These are phyloP conservation scores for Ifrita kowaldi DNA, from an alignment of 2,113 vertebrate species.

Conservation along the genomic window DNA sequence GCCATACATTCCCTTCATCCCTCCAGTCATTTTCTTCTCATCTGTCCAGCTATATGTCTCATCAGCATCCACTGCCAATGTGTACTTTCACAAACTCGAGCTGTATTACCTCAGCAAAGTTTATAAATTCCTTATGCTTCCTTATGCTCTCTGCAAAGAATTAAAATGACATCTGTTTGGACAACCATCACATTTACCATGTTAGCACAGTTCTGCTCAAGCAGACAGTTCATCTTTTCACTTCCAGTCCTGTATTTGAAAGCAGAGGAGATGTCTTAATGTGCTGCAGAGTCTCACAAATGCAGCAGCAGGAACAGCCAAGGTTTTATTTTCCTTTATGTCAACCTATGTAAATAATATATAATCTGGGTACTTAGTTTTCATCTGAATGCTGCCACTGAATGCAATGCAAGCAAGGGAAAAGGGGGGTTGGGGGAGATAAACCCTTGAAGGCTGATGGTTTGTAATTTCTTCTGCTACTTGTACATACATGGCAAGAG, in stretches of 20 bases:
- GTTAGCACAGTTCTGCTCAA: not conserved
- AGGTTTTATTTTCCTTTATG: not conserved
- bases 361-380: not conserved
- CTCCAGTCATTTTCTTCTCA: not conserved
- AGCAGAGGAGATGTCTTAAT: not conserved
- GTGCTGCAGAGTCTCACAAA: not conserved
- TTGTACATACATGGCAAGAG: not conserved
- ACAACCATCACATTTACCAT: not conserved
- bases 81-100: not conserved
- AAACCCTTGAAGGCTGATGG: not conserved
- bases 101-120: not conserved
- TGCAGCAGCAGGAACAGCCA: not conserved
- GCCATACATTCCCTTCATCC: not conserved
- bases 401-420: not conserved
- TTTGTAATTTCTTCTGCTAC: not conserved
- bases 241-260: not conserved
- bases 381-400: not conserved
- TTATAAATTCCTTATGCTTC: not conserved
- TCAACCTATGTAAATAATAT: not conserved
- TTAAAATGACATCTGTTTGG: not conserved
- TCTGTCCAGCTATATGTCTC: not conserved
- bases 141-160: not conserved
- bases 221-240: not conserved
- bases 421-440: rapidly evolving
- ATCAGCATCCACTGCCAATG: not conserved